Evolutionary conservation across 2,888 invertebrate species (phyloP), one percentile per base, ranked within the genome.

Genomic region (Halictus quadricinctus): DNA sequence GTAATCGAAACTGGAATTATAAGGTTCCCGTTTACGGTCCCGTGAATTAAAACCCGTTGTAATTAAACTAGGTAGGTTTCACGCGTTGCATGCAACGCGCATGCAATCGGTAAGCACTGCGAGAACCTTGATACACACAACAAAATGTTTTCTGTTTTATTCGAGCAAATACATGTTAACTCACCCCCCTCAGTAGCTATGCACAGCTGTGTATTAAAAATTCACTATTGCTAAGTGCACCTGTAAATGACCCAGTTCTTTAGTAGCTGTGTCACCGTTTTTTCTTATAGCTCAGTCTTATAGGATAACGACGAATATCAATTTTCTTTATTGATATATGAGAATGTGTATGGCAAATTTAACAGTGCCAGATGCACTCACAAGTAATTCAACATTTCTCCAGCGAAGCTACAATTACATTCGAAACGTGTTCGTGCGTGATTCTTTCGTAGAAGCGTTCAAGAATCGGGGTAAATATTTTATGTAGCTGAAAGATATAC

Each of bases 1-100:
- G 43, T 70, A n/a, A 70, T 43, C 70, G 70, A 43, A 70, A 70
- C 43, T n/a, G 70, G 43, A 43, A n/a, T 70, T n/a, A 69, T 69
- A 12, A 36, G 66, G 66, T 36, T 21, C 10, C 36, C 43, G n/a
- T 13, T 69, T 69, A n/a, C 43, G 43, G 13, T n/a, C n/a, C 12
- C 4, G 12, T 13, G 43, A 12, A 70, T 70, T 70, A 43, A 69
- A 41, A 41, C 8, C 12, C 41, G 0, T 1, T 5, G 69, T 36
- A 41, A 69, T 41, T 21, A 21, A 18, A 10, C 69, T 36, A 36
- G 36, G 21, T 1, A 36, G 69, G 21, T 10, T 41, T 36, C 18
- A 36, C 0, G 8, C 36, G 36, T 36, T 41, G 36, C 36, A 36
- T 41, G 8, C 36, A 21, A 1, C 8, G 5, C 10, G 41, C 3